A percentile compares a stretch with the other conserved stretches of the same genome.
Evolutionary conservation across 2,113 vertebrate genomes (phyloP).

Genomic region (Oreochromis niloticus): DNA sequence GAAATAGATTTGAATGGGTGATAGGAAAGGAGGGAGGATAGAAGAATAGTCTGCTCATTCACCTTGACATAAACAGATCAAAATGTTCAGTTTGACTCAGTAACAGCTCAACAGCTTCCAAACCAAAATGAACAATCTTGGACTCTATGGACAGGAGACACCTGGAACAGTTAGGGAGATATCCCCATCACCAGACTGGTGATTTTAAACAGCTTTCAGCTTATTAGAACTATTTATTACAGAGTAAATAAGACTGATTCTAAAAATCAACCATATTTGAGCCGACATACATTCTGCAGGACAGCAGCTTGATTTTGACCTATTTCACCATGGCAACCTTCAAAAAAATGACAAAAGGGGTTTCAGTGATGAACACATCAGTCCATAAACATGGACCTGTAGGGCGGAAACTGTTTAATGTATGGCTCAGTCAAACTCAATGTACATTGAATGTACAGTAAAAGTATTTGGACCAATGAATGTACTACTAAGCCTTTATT

Average conservation of each 20-base stretch:
- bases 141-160: background rate
- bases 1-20: background rate
- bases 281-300: background rate
- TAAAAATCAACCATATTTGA: background rate
- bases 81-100: background rate
- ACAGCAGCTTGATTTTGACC: background rate
- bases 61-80: background rate
- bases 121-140: background rate
- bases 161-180: background rate
- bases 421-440: background rate
- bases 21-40: background rate
- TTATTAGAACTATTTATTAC: background rate
- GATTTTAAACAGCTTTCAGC: background rate
- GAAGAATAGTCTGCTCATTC: background rate
- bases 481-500: background rate
- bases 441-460: too few species aligned
- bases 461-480: background rate
- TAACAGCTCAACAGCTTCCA: background rate
- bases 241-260: background rate
- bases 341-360: background rate
- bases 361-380: background rate
- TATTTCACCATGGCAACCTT: background rate
- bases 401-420: background rate
- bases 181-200: background rate
- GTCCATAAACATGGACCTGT: too few species aligned